Conservation (phyloP, 2,888 invertebrate species). For the Ramazzottius varieornatus region DNA sequence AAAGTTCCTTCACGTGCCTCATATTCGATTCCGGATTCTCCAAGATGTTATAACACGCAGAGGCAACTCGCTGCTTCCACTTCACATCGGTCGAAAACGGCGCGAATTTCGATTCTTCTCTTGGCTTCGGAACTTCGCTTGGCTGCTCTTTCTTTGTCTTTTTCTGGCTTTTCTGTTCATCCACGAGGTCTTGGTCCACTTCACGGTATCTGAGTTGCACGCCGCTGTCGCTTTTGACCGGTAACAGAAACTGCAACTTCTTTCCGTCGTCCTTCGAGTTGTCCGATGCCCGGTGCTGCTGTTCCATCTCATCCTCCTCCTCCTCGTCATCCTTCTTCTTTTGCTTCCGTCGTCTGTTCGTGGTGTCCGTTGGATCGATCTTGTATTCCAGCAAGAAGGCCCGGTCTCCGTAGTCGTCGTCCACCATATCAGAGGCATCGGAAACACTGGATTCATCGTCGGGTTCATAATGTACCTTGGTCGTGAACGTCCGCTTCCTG, state of each 20-base stretch:
- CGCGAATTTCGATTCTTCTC: not conserved
- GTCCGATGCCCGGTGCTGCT: not conserved
- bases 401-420: not conserved
- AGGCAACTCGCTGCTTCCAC: not conserved
- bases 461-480: too few species aligned
- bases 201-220: not conserved
- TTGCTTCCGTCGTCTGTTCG: not conserved
- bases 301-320: not conserved
- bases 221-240: not conserved
- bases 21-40: not conserved
- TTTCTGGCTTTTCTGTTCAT: not conserved
- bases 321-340: not conserved
- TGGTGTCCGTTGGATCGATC: not conserved
- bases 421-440: not conserved
- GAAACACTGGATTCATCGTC: not conserved
- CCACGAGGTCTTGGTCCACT: not conserved
- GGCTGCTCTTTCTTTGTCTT: not conserved
- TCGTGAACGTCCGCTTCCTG: too few species aligned
- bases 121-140: not conserved
- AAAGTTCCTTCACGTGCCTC: not conserved
- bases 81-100: not conserved
- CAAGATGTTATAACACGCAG: not conserved
- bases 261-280: not conserved
- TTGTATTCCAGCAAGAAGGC: not conserved
- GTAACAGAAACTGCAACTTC: not conserved